Base-by-base conservation (phyloP, 2,113 vertebrate species). In the Albula goreensis region DNA sequence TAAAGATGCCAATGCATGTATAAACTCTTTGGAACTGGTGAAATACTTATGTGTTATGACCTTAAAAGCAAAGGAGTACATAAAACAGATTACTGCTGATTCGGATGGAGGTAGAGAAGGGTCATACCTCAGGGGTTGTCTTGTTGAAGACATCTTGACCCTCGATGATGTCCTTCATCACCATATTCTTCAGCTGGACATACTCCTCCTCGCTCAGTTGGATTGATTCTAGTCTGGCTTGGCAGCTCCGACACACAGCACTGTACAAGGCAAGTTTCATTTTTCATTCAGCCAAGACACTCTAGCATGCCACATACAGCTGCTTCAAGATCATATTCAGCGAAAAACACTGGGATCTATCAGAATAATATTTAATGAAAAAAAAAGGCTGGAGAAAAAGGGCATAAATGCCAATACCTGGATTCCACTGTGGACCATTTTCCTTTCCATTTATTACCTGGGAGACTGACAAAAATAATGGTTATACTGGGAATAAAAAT, bases 121-220 rank as follows among this genome's bases (percentile, higher is more conserved):
- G 80, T 87, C 93, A 85, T 79, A 98, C 98, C 97, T 96, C 84
- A 6, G 98, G 98, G 51, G 94, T 99, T 2, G 98, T 99, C 93
- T 99, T 99, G 12, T 92, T 96, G 52, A 97, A 99, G 83, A 96
- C 92, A 86, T 99, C 97, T 50, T 41, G 89, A 17, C 98, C 98
- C 87, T 97, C 93, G 83, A 99, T 98, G 88, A 99, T 94, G 0
- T 97, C 95, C 0, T 31, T 92, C 93, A 97, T 95, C 91, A 99
- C 94, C 89, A 88, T 93, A 89, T 93, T 92, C n/a, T 96, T 97
- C 83, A 99, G 96, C 85, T 92, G 90, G 2, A 87, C 90, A 89
- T 98, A 99, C 48, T 99, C 97, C 88, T 97, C 96, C 83, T 92
- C 85, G 0, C 89, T 97, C 92, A 99, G 93, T 48, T 96, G 90